Evolutionary conservation across 2,797 vertebrate genomes (phyloP), one percentile per base, ranked within the genome.

Genomic region (Bradypodion ventrale): DNA sequence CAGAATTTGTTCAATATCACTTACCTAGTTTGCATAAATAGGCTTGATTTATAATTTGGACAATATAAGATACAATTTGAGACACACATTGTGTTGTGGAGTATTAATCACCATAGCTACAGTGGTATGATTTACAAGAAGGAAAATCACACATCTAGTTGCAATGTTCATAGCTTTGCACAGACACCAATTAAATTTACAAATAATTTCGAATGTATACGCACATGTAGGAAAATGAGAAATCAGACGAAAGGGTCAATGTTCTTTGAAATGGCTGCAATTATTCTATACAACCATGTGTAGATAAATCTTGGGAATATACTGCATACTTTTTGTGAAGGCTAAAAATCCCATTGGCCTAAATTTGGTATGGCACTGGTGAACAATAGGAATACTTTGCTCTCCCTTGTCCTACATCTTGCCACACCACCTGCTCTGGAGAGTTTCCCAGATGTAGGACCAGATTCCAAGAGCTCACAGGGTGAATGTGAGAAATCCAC

Each of bases 171-270:
- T 9, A 82, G 0, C 83, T 59, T 75, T 63, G 68, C 7, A 52
- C 79, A 86, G 63, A 84, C 46, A 42, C 1, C 59, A 56, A 62
- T 7, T 3, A 88, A 86, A 87, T 86, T 32, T 80, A 83, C 49
- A 29, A 78, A 75, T 72, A 88, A 77, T 83, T 89, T 25, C 65
- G 44, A 81, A 78, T 70, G 27, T 87, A 83, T 69, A 46, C 82
- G 68, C 49, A 52, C 9, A 40, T 42, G 15, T 15, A 37, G 23
- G 44, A 62, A 42, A 83, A 84, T 27, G 68, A 21, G 69, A 56
- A 76, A 68, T 59, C 49, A 70, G 25, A 40, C 7, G 3, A 59
- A 84, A 60, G 25, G 40, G 49, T 49, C 19, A 59, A 69, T 83
- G 65, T 68, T 76, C 19, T 32, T 70, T 59, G 60, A 27, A 27